These are phyloP conservation scores for Hyposmocoma kahamanoa DNA, from an alignment of 1,140 invertebrate genomes.

Conservation along the genomic window DNA sequence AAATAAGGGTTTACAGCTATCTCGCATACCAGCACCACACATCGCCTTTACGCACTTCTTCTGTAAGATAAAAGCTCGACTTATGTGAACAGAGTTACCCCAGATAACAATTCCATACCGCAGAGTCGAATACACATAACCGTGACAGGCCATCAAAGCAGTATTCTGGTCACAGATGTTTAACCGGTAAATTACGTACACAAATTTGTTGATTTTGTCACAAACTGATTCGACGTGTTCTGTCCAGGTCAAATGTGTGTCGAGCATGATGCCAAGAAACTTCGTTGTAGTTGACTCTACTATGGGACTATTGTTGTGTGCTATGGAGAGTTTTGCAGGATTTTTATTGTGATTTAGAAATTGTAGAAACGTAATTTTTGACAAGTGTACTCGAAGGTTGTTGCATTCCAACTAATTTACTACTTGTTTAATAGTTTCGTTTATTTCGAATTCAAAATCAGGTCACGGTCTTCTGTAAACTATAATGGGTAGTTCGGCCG, in stretches of 20 bases:
- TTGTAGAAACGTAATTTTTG: neutral
- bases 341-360: too few relatives aligned
- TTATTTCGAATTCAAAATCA: neutral
- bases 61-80: neutral
- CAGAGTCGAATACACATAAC: neutral
- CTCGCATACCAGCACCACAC: neutral
- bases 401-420: neutral
- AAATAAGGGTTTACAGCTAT: slow-evolving; percentile 2
- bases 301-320: neutral
- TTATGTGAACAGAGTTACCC: neutral
- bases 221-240: neutral
- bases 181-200: neutral
- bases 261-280: slow-evolving; percentile 1
- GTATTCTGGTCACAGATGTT: neutral
- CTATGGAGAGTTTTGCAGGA: too few relatives aligned
- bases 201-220: neutral
- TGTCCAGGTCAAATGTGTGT: neutral
- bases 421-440: neutral
- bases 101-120: neutral
- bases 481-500: too few relatives aligned
- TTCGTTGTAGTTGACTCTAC: neutral
- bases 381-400: neutral
- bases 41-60: neutral
- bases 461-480: too few relatives aligned
- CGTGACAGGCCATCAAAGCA: neutral